Conservation (phyloP, 2,888 invertebrate genomes). For the Troilus luridus region DNA sequence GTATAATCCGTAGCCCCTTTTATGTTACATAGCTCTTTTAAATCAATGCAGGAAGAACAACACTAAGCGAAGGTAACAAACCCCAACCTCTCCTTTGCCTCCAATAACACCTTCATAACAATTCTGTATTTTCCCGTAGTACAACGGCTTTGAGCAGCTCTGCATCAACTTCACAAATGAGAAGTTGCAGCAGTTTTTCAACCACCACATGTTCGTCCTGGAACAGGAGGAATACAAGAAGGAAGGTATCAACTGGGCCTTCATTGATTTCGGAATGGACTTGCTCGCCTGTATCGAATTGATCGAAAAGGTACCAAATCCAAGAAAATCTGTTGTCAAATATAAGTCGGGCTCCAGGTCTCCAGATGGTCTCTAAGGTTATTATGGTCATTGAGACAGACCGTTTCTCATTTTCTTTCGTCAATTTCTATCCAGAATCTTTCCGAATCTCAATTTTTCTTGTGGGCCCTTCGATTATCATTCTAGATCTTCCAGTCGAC, state of each 20-base stretch:
- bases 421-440: neutral
- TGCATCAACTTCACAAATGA: conserved; percentile 99
- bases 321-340: neutral
- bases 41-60: too few species aligned
- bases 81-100: neutral
- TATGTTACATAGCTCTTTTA: too few species aligned
- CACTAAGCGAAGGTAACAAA: too few species aligned
- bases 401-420: conserved; percentile 27
- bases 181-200: conserved; percentile 99
- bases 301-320: conserved; percentile 87
- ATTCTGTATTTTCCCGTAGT: conserved; percentile 71
- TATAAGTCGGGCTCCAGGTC: neutral
- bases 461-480: neutral
- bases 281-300: conserved; percentile 98
- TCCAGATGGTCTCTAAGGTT: neutral
- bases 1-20: neutral
- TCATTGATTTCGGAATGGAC: conserved; percentile 99
- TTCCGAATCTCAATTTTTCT: neutral
- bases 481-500: neutral
- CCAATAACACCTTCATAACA: neutral
- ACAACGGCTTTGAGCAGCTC: too few species aligned
- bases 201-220: conserved; percentile 99
- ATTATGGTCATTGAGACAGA: conserved; percentile 53
- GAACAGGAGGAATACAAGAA: conserved; percentile 99
- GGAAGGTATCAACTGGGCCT: conserved; percentile 98